Evolutionary conservation across 35 echinoderm and acorn worm genomes (phyloP), one percentile per base, ranked within the genome.

Genomic region (Heliocidaris tuberculata): DNA sequence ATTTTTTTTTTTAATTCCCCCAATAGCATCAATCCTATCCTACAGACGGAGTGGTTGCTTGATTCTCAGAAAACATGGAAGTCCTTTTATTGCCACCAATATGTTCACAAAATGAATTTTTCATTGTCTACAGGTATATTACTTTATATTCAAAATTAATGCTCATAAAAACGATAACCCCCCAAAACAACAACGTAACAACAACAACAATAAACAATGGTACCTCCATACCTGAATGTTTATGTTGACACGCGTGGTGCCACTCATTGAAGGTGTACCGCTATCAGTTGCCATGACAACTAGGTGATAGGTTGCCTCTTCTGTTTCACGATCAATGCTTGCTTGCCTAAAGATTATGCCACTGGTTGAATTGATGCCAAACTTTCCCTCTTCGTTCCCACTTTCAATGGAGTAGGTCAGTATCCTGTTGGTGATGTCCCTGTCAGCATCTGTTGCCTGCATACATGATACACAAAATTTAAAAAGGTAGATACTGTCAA

Each of bases 381-480:
- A 94, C 65, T 94, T 94, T 50, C 61, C 94, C 17, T 52, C 94
- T 31, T 86, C 61, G 50, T 94, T 94, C 35, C 94, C 94, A 16
- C 59, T 85, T 27, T 86, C 30, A 86, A 94, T 94, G 65, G 31
- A 47, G 94, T 94, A 94, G 6, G 94, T 85, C 94, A 94, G 13
- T 7, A 94, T 6, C 13, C 60, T 86, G 60, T 94, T 94, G 5
- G 32, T 17, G 1, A 2, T 31, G 13, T 52, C 30, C 13, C 5
- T 49, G 31, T 94, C 94, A 11, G 35, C 35, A 29, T 94, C 94
- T 86, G 61, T 85, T 31, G 94, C 94, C 94, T 94, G 94, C 65
- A 78, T 27, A 4, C 65, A 4, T 78, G 27, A n/a, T 7, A 78
- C 65, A 78, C 52, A 10, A 56, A 10, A 56, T 56, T 15, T 2